phyloP scores from a whole-genome alignment of 2,113 vertebrate species.

The Burhinus bistriatus region DNA sequence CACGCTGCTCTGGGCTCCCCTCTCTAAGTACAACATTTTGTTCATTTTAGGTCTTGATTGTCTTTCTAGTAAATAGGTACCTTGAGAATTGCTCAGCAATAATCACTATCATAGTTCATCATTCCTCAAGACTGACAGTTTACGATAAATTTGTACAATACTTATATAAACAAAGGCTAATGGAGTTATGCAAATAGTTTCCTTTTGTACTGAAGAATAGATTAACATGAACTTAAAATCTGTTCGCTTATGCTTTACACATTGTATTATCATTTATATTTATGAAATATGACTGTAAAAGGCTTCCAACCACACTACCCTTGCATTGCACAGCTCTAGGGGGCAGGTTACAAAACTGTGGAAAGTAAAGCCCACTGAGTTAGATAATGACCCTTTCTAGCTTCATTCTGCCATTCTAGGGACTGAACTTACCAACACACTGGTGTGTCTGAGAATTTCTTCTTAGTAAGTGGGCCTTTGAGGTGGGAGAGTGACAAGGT shows the following conservation, averaged over 20 bases:
- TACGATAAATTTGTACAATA: not conserved
- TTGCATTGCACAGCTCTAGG: not conserved
- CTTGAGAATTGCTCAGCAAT: not conserved
- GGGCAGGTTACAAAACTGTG: not conserved
- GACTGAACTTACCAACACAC: not conserved
- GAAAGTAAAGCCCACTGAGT: not conserved
- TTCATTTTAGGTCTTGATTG: not conserved
- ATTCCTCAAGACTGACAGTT: not conserved
- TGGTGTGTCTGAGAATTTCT: not conserved
- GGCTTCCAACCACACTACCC: not conserved
- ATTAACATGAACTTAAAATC: not conserved
- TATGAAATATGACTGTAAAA: not conserved
- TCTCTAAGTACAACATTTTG: not conserved
- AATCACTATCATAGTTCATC: not conserved
- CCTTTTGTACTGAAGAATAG: not conserved
- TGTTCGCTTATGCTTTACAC: not conserved
- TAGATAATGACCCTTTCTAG: not conserved
- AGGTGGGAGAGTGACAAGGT: not conserved
- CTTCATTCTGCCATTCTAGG: not conserved
- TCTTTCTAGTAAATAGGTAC: not conserved
- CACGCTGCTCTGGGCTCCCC: not conserved
- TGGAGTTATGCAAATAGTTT: not conserved
- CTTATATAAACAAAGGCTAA: not conserved
- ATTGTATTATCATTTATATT: not conserved
- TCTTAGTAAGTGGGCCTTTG: not conserved